phyloP scores from a whole-genome alignment of 2,113 vertebrate species.

The Sinosuthora webbiana region DNA sequence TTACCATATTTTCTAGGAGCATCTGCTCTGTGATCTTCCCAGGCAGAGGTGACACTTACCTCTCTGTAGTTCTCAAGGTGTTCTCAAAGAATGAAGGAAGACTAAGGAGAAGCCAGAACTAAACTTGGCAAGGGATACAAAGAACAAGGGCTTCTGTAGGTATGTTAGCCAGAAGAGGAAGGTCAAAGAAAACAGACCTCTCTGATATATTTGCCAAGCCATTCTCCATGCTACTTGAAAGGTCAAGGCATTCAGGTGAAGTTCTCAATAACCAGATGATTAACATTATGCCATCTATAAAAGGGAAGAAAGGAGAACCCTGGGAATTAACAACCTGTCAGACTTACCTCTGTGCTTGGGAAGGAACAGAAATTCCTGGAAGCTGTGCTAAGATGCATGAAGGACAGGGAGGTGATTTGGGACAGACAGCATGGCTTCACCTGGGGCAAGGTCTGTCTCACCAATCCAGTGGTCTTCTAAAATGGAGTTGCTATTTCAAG shows the following conservation, averaged over 20 bases:
- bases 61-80: neutral
- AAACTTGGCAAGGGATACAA: neutral
- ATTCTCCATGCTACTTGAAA: neutral
- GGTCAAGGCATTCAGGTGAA: neutral
- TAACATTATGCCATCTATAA: neutral
- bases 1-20: neutral
- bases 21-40: neutral
- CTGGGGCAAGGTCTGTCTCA: neutral
- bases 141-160: neutral
- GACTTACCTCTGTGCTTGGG: neutral
- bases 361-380: neutral
- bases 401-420: neutral
- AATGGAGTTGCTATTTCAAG: neutral
- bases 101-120: neutral
- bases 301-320: neutral
- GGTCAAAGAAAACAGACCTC: neutral
- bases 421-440: neutral
- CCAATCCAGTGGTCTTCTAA: neutral
- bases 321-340: neutral
- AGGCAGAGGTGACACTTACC: neutral
- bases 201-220: neutral
- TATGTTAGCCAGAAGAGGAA: neutral
- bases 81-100: neutral
- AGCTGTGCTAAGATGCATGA: neutral
- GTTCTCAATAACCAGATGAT: neutral